Conservation (phyloP, 2,797 vertebrate species). For the Streptopelia turtur region DNA sequence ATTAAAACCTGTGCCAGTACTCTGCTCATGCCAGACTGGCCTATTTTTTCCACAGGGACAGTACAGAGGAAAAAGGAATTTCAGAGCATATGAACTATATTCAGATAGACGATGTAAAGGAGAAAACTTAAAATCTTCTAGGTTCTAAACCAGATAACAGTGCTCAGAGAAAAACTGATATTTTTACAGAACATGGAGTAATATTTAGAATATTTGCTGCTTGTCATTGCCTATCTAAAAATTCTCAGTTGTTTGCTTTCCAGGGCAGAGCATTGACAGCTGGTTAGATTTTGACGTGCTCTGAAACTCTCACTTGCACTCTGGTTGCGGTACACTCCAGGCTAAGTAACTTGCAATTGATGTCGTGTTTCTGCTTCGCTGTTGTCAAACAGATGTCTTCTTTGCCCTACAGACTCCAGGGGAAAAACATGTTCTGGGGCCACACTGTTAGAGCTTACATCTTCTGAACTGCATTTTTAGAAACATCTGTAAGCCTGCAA, state of each 20-base stretch:
- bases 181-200: background rate
- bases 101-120: background rate
- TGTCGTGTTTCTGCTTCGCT: background rate
- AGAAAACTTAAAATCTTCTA: background rate
- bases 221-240: background rate
- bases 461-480: background rate
- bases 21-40: background rate
- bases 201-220: background rate
- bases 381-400: background rate
- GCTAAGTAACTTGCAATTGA: constrained; percentile 19
- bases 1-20: background rate
- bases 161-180: background rate
- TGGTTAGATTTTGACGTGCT: background rate
- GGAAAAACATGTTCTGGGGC: background rate
- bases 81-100: background rate
- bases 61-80: background rate
- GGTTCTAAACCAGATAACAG: background rate
- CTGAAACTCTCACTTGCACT: background rate
- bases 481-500: background rate
- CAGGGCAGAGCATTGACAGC: background rate
- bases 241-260: background rate
- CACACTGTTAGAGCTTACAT: background rate
- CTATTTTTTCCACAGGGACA: background rate
- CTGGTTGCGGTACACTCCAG: background rate
- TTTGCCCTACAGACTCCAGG: background rate